Evolutionary conservation across 2,888 invertebrate species (phyloP).

Genomic region (Trimorus sp.): DNA sequence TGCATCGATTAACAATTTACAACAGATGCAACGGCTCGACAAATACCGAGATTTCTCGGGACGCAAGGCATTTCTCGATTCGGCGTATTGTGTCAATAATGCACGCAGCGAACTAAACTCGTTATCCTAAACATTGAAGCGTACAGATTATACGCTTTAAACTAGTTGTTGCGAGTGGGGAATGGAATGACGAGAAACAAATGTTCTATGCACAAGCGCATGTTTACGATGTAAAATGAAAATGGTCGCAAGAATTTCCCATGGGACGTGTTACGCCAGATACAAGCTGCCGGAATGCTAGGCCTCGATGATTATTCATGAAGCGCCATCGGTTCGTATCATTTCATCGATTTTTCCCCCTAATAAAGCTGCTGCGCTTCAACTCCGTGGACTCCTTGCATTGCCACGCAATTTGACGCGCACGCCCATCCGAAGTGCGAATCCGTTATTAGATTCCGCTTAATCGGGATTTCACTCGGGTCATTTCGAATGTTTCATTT

Average conservation of each 20-base stretch:
- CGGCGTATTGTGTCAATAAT: conserved; percentile 37
- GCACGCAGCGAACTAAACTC: conserved; percentile 35
- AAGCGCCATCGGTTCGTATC: conserved; percentile 44
- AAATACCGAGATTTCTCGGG: neutral
- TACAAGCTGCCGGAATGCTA: conserved; percentile 42
- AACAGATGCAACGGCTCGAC: too few relatives aligned
- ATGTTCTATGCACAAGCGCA: conserved; percentile 61
- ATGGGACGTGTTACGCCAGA: conserved; percentile 55
- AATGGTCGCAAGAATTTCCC: conserved; percentile 66
- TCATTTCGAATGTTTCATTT: conserved; percentile 25
- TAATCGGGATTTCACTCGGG: conserved; percentile 9
- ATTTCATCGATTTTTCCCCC: conserved; percentile 47
- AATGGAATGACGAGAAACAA: conserved; percentile 62
- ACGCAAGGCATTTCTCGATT: conserved; percentile 6
- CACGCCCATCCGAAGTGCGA: conserved; percentile 23
- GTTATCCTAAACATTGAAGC: conserved; percentile 57
- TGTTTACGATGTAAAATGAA: conserved; percentile 63
- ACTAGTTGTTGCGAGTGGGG: conserved; percentile 46
- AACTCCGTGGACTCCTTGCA: conserved; percentile 21
- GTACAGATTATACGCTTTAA: conserved; percentile 54
- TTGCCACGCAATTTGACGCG: conserved; percentile 23
- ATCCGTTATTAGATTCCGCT: conserved; percentile 33
- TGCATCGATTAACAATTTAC: too few relatives aligned
- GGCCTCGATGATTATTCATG: conserved; percentile 56
- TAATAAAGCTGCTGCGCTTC: conserved; percentile 35